A percentile compares a stretch with the other conserved stretches of the same genome.
Evolutionary conservation across 2,797 vertebrate species (phyloP).

Genomic region (Phataginus tetradactyla): DNA sequence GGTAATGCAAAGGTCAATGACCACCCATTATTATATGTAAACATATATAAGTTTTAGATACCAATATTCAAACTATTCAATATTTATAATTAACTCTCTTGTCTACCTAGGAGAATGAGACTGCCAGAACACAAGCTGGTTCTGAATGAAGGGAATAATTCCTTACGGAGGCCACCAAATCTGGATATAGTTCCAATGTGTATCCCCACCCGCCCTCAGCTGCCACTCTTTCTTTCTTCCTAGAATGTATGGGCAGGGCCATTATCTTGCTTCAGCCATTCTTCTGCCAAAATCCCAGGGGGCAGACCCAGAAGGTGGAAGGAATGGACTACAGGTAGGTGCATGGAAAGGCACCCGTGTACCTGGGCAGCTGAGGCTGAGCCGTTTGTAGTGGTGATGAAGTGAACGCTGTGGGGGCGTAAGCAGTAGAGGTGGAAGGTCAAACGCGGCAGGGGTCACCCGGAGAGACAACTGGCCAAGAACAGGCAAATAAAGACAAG

Average conservation of each 20-base stretch:
- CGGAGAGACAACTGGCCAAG: neutral
- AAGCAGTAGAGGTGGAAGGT: neutral
- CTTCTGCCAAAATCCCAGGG: neutral
- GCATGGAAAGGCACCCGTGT: neutral
- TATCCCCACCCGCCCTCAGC: neutral
- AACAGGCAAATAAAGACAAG: neutral
- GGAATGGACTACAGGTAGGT: neutral
- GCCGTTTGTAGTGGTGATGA: neutral
- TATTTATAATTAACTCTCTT: slow-evolving; percentile 22
- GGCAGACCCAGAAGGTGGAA: neutral
- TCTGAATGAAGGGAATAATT: neutral
- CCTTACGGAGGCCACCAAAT: neutral
- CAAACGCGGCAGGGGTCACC: neutral
- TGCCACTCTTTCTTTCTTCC: neutral
- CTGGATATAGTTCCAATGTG: neutral
- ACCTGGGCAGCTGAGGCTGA: neutral
- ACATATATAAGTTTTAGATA: neutral
- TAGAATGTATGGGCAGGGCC: neutral
- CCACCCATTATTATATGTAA: neutral
- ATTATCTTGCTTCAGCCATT: neutral
- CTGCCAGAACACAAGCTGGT: neutral
- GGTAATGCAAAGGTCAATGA: neutral
- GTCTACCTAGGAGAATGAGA: neutral
- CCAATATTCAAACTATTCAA: slow-evolving; percentile 28
- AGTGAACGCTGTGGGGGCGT: neutral